Conservation (phyloP, 37 sponge, comb jelly and placozoan species). For the Halisarca cf. caerulea region DNA sequence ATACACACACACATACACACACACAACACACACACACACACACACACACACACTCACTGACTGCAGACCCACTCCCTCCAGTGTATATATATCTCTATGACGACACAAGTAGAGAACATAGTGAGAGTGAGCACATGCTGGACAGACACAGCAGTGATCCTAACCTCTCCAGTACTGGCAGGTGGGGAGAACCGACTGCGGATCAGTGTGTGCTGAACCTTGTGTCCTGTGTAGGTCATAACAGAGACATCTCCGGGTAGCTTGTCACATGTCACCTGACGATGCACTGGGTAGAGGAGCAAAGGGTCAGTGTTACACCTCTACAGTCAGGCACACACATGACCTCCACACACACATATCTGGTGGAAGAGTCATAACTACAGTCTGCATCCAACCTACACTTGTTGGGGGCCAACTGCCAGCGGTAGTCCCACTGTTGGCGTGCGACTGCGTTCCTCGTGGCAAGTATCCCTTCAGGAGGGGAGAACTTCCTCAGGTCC, state of each 20-base stretch:
- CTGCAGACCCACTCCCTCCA: slow-evolving; percentile 68
- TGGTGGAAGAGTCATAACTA: not conserved
- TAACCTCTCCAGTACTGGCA: slow-evolving; percentile 80
- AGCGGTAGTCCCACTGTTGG: slow-evolving; percentile 86
- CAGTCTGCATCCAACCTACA: slow-evolving; percentile 15
- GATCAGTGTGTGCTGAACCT: slow-evolving; percentile 75
- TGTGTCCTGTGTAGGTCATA: slow-evolving; percentile 91
- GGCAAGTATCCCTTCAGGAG: slow-evolving; percentile 25
- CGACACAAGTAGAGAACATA: not conserved
- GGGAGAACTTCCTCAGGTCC: slow-evolving; percentile 80
- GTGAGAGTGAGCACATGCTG: not conserved
- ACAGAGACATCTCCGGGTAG: slow-evolving; percentile 80
- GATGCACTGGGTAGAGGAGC: not conserved
- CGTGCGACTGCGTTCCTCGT: slow-evolving; percentile 36
- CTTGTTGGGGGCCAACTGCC: slow-evolving; percentile 57
- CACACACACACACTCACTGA: slow-evolving; percentile 32
- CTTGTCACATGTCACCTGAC: not conserved
- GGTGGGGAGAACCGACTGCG: slow-evolving; percentile 84
- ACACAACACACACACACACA: not conserved
- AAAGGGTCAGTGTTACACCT: not conserved
- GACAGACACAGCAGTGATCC: not conserved
- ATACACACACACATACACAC: not conserved
- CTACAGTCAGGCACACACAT: not conserved
- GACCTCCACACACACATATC: not conserved
- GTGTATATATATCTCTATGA: slow-evolving; percentile 73